Evolutionary conservation across 2,113 vertebrate genomes (phyloP).

Genomic region (Odontesthes bonariensis): DNA sequence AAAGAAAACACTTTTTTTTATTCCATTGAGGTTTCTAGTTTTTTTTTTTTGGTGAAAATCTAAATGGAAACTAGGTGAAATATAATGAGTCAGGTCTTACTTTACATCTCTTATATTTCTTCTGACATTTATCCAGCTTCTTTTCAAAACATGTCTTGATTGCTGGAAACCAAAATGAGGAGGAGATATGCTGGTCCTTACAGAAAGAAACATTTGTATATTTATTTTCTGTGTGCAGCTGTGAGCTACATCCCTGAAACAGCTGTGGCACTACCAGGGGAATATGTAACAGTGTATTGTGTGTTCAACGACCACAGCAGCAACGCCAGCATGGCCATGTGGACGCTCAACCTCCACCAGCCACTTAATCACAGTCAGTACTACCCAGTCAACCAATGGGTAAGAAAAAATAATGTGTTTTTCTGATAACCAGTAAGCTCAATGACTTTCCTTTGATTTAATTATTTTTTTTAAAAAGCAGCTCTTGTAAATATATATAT

Average conservation of each 20-base stretch:
- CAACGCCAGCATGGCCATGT: slow-evolving; percentile 82
- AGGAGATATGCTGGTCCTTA: background rate
- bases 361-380: slow-evolving; percentile 84
- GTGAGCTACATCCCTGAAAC: slow-evolving; percentile 91
- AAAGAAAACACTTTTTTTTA: background rate
- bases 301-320: slow-evolving; percentile 84
- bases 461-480: background rate
- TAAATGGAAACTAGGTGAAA: background rate
- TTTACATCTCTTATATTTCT: slow-evolving; percentile 17
- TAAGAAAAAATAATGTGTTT: slow-evolving; percentile 61
- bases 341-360: slow-evolving; percentile 87
- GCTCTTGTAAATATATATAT: background rate
- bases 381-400: slow-evolving; percentile 76
- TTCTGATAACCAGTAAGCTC: no score
- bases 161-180: background rate
- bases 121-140: background rate
- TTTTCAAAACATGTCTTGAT: background rate
- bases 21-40: background rate
- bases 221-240: slow-evolving; percentile 60
- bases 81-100: slow-evolving; percentile 10
- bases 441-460: no score
- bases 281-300: slow-evolving; percentile 87
- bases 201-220: no score
- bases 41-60: background rate
- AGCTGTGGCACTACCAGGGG: slow-evolving; percentile 82